Base-by-base conservation (phyloP, 2,797 vertebrate genomes). In the Meda fulgida region DNA sequence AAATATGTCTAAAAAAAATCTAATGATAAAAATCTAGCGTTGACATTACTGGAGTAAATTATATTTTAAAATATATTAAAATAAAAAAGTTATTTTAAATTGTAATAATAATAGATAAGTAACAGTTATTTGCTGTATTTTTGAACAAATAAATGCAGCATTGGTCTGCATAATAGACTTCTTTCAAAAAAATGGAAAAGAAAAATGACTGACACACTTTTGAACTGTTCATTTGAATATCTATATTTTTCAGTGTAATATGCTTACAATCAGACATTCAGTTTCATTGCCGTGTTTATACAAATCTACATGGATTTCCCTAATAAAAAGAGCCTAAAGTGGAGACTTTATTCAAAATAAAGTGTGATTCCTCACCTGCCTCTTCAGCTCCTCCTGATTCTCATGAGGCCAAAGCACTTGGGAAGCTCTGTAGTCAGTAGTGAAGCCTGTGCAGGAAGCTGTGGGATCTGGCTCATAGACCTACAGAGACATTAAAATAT, bases 381-480 rank as follows among this genome's bases (percentile, higher is more conserved):
- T 96, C 89, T 91, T 96, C 16, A 93, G 88, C 78, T 97, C 94
- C 85, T 97, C 96, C 75, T 93, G 88, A 84, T 97, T 94, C n/a
- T 89, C 88, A 60, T 93, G 93, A 87, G 95, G 93, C 94, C 95
- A 96, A 85, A 96, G 89, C 1, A 90, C 29, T 4, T 81, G 87
- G 4, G 91, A 38, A 76, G 85, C 77, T 43, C 58, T 91, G 87
- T 65, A 80, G 87, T 86, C 71, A 34, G 78, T 80, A 51, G 63
- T 80, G 29, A 51, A 80, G 43, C 7, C n/a, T 23, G 89, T 40
- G 19, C 67, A 90, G 13, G 48, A 85, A 83, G 80, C 75, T 0
- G 88, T 63, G 1, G 23, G 80, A 67, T 87, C 89, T 0, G 48
- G 83, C 46, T 89, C 88, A 55, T 0, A 48, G 16, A 18, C 55